These are phyloP conservation scores for Suricata suricatta DNA, from an alignment of 2,113 vertebrate species.

Conservation along the genomic window DNA sequence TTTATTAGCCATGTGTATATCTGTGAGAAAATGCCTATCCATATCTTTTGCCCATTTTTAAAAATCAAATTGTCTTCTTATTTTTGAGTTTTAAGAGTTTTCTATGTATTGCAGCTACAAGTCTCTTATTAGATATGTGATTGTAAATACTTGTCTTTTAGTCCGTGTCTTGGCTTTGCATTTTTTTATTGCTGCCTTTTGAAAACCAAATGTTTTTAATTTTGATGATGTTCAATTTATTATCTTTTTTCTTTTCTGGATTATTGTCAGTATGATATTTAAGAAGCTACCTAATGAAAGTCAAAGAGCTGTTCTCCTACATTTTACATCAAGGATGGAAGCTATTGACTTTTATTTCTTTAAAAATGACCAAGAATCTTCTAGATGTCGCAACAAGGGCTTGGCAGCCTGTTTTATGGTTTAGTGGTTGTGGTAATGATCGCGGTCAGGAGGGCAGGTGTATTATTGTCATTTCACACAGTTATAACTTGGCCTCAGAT, in stretches of 20 bases:
- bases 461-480: conserved; percentile 22
- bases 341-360: background rate
- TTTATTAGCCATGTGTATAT: background rate
- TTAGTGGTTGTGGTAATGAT: background rate
- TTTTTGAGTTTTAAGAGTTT: conserved; percentile 13
- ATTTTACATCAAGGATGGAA: background rate
- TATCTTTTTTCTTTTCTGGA: conserved; percentile 10
- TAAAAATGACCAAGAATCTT: background rate
- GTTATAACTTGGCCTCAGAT: background rate
- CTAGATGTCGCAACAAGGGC: background rate
- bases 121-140: background rate
- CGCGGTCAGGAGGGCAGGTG: background rate
- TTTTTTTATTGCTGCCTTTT: conserved; percentile 19
- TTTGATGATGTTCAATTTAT: background rate
- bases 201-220: background rate
- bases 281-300: background rate
- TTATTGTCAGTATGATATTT: background rate
- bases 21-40: background rate
- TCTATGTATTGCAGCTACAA: background rate
- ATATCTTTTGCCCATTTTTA: background rate
- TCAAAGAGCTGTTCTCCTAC: background rate
- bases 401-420: background rate
- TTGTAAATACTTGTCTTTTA: conserved; percentile 8
- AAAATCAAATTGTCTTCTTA: background rate
- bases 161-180: background rate